These are phyloP conservation scores for Athripsodes cinereus DNA, from an alignment of 2,888 invertebrate genomes.

Conservation along the genomic window DNA sequence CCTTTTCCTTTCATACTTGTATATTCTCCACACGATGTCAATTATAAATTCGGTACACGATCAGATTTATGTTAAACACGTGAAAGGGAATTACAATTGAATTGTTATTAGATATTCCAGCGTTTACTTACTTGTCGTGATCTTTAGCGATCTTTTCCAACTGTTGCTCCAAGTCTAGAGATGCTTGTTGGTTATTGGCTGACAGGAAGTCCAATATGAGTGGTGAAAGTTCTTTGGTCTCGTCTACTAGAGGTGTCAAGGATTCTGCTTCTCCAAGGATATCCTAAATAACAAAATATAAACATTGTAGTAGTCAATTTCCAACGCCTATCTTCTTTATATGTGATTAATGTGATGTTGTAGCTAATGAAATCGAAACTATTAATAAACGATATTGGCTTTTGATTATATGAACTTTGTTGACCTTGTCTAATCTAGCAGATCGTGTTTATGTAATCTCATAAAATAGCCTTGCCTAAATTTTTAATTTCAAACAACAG, in stretches of 20 bases:
- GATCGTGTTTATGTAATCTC: too few species aligned
- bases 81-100: too few species aligned
- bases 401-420: neutral
- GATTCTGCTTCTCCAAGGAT: slow-evolving; percentile 66
- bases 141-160: slow-evolving; percentile 62
- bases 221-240: slow-evolving; percentile 61
- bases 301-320: slow-evolving; percentile 6
- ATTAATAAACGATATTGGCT: too few species aligned
- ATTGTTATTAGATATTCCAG: neutral
- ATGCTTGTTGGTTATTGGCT: slow-evolving; percentile 62
- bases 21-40: too few species aligned
- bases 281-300: slow-evolving; percentile 54
- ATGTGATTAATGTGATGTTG: too few species aligned
- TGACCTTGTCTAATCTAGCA: neutral
- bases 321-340: too few species aligned
- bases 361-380: too few species aligned
- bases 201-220: slow-evolving; percentile 65
- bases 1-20: too few species aligned
- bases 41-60: too few species aligned
- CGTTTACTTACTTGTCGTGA: slow-evolving; percentile 43
- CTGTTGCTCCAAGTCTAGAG: slow-evolving; percentile 61
- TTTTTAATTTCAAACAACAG: too few species aligned
- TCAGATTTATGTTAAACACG: too few species aligned
- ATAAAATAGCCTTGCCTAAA: too few species aligned
- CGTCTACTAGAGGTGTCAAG: slow-evolving; percentile 61